Evolutionary conservation across 2,888 invertebrate genomes (phyloP).

Genomic region (Teinopalpus imperialis): DNA sequence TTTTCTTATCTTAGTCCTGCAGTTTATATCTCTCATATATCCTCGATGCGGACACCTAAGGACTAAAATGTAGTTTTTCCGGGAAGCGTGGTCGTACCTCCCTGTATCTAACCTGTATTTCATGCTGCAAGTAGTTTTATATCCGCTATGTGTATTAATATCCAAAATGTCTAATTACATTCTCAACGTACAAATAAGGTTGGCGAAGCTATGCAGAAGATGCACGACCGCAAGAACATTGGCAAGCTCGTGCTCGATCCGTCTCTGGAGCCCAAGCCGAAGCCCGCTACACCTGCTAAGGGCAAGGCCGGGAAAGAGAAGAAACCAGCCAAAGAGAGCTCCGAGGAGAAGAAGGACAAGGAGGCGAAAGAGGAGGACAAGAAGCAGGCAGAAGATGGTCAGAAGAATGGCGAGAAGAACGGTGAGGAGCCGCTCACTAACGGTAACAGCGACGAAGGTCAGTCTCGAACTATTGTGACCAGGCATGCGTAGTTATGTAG

Average conservation of each 20-base stretch:
- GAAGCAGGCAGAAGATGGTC: constrained; percentile 45
- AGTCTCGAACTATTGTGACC: constrained; percentile 66
- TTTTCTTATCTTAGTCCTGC: no score
- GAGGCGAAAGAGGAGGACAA: constrained; percentile 77
- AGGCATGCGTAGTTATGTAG: constrained; percentile 61
- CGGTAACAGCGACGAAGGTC: constrained; percentile 81
- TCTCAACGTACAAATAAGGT: no score
- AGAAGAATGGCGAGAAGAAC: constrained; percentile 74
- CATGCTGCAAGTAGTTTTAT: no score
- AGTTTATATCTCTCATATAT: no score
- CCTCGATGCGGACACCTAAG: no score
- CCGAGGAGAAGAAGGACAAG: constrained; percentile 85
- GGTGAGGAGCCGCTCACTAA: constrained; percentile 78
- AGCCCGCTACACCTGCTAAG: constrained; percentile 90
- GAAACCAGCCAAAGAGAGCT: constrained; percentile 83
- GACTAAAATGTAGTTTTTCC: no score
- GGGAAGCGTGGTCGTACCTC: no score
- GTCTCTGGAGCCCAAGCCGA: constrained; percentile 89
- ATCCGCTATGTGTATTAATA: no score
- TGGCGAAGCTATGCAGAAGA: constrained; percentile 94
- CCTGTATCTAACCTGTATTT: no score
- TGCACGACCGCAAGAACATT: constrained; percentile 95
- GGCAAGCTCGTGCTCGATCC: constrained; percentile 94
- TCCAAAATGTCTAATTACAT: no score
- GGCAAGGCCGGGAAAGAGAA: constrained; percentile 88